phyloP scores from a whole-genome alignment of 1,140 invertebrate genomes.

The Antheraea mylitta region DNA sequence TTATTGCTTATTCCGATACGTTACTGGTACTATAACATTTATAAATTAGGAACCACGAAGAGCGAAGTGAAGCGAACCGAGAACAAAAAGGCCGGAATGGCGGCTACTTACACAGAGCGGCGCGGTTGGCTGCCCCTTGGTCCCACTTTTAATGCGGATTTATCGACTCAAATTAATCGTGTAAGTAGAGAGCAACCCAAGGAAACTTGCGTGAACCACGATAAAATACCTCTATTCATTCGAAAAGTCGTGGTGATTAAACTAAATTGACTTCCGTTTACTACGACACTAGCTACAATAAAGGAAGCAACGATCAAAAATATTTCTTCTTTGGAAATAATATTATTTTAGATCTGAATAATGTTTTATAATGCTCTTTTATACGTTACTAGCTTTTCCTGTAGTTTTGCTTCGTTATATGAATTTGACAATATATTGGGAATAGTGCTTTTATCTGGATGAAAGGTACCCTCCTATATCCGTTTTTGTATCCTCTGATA shows the following conservation, averaged over 20 bases:
- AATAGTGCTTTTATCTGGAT: too few relatives aligned
- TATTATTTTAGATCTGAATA: not conserved
- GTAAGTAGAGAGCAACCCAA: conserved; percentile 60
- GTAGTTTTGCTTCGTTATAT: too few relatives aligned
- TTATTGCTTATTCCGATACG: conserved; percentile 32
- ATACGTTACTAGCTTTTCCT: too few relatives aligned
- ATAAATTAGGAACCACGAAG: conserved; percentile 41
- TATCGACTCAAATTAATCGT: conserved; percentile 77
- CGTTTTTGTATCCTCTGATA: too few relatives aligned
- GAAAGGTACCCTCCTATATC: too few relatives aligned
- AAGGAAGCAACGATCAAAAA: not conserved
- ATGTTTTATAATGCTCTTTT: too few relatives aligned
- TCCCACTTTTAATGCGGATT: conserved; percentile 72
- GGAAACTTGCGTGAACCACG: conserved; percentile 69
- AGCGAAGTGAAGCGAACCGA: conserved; percentile 36
- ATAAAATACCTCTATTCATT: conserved; percentile 60
- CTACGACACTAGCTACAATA: not conserved
- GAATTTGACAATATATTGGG: too few relatives aligned
- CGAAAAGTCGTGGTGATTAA: conserved; percentile 49
- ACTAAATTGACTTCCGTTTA: conserved; percentile 44
- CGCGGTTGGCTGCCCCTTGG: conserved; percentile 60
- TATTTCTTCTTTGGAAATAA: not conserved
- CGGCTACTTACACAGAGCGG: conserved; percentile 50
- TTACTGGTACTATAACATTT: conserved; percentile 39
- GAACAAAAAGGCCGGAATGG: conserved; percentile 65